Percentiles rank a stretch among this genome's conserved stretches.
These are phyloP conservation scores for Grammomys surdaster DNA, from an alignment of 2,113 vertebrate species.

Conservation along the genomic window DNA sequence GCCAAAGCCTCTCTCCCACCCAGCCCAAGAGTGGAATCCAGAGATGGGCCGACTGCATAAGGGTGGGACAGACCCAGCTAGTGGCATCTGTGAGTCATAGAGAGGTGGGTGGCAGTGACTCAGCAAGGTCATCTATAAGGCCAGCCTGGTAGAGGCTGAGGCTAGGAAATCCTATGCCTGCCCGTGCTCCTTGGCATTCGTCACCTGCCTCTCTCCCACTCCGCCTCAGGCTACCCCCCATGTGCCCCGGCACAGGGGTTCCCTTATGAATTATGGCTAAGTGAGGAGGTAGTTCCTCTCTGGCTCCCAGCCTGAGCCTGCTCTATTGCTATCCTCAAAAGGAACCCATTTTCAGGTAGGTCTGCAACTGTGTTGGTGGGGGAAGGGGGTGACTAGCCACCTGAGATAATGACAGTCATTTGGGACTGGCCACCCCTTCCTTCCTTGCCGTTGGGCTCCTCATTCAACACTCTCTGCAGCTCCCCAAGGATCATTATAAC, in stretches of 20 bases:
- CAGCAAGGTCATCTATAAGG: slow-evolving; percentile 29
- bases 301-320: not conserved
- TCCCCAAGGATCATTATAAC: not conserved
- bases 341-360: not conserved
- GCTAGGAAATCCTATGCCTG: not conserved
- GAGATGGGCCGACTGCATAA: not conserved
- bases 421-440: not conserved
- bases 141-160: slow-evolving; percentile 6
- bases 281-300: not conserved
- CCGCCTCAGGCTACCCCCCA: not conserved
- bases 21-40: not conserved
- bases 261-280: not conserved
- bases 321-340: not conserved
- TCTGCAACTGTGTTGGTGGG: not conserved
- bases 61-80: not conserved
- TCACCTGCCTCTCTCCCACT: not conserved
- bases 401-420: not conserved
- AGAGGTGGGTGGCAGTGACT: slow-evolving; percentile 40
- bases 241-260: not conserved
- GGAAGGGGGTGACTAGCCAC: not conserved
- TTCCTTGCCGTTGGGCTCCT: not conserved
- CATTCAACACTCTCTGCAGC: not conserved
- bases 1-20: not conserved
- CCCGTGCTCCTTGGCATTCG: not conserved
- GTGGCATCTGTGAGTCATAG: slow-evolving; percentile 75